Evolutionary conservation across 2,888 invertebrate species (phyloP), one percentile per base, ranked within the genome.

Genomic region (Exephanes ischioxanthus): DNA sequence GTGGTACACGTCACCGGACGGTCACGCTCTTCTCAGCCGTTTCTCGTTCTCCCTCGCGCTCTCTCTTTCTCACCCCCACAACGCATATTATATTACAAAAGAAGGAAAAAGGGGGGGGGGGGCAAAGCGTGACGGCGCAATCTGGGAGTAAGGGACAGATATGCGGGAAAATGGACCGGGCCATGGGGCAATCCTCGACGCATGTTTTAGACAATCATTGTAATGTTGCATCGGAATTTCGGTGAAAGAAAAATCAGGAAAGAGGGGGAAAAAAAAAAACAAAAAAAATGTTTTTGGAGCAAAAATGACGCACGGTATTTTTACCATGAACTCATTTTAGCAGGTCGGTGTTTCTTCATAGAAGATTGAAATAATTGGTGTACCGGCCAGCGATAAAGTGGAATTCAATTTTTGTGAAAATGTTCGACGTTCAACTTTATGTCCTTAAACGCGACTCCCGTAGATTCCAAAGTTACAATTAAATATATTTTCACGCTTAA

Each of bases 141-240:
- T 92, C 93, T 92, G 93, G 90, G 92, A 92, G 92, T 91, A 91
- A 91, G 90, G 89, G 91, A 92, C 91, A 92, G 92, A 66, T 73
- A 41, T 67, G 55, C 41, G 41, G 67, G 67, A 67, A 67, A 48
- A 51, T 22, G 75, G 51, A 66, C 66, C 19, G 14, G 19, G 63
- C 63, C 66, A 48, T 22, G 22, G 22, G 51, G 63, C 66, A 22
- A 66, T 37, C 33, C 37, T n/a, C 14, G n/a, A 41, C 19, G 67
- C 66, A 41, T 66, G 66, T 37, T 33, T 66, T n/a, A 11, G 66
- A 66, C 37, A 37, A 2, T 19, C 2, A 67, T 22, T 19, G 22
- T 14, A 41, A 19, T 66, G 19, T 5, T 22, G 26, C 14, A 41
- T 41, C 19, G n/a, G 7, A 3, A 37, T 30, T 5, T 30, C 5